Evolutionary conservation across 2,113 vertebrate species (phyloP).

Genomic region (Asarcornis scutulata): DNA sequence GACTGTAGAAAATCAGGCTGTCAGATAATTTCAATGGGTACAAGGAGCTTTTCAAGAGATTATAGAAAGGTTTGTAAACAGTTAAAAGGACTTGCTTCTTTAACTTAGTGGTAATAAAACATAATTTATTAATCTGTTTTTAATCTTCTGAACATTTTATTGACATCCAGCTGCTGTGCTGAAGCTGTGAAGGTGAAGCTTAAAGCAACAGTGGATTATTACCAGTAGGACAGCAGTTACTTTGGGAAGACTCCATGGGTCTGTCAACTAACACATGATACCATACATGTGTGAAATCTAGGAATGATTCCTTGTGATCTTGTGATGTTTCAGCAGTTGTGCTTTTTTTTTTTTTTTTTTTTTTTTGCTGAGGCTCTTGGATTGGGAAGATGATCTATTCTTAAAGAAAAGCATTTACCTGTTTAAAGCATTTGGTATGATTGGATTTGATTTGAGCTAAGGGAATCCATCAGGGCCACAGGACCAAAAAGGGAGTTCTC

Average conservation of each 20-base stretch:
- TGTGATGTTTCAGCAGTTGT: too few relatives aligned
- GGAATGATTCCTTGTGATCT: background rate
- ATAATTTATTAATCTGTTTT: background rate
- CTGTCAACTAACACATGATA: background rate
- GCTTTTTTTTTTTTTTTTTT: too few relatives aligned
- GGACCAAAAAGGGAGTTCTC: background rate
- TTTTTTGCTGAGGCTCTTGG: background rate
- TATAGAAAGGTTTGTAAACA: background rate
- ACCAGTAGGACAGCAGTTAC: background rate
- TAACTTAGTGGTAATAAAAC: background rate
- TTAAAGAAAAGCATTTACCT: background rate
- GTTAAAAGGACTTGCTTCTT: background rate
- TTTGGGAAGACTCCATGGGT: background rate
- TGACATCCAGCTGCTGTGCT: background rate
- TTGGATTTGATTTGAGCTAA: background rate
- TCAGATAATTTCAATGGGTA: background rate
- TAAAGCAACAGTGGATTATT: background rate
- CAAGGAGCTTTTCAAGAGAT: background rate
- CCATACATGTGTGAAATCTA: background rate
- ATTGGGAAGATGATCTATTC: background rate
- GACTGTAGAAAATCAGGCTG: background rate
- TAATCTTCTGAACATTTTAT: background rate
- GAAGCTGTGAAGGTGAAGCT: background rate
- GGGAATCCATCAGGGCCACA: background rate
- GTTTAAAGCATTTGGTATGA: background rate